phyloP scores from a whole-genome alignment of 2,888 invertebrate genomes.

The Sinhomidia bicolor region DNA sequence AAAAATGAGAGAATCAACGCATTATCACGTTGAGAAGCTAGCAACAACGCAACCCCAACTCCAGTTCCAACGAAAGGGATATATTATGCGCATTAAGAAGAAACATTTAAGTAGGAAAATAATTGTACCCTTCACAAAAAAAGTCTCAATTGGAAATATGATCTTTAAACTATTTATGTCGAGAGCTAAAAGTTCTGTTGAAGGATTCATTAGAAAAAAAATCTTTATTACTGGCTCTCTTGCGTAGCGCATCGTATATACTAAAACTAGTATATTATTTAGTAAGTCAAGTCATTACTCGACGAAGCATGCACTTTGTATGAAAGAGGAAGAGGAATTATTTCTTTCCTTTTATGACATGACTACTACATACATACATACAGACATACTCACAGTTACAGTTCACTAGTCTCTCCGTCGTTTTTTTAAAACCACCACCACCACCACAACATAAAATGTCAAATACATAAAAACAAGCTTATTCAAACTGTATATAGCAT shows the following conservation, averaged over 20 bases:
- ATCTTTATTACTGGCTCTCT: neutral
- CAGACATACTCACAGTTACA: neutral
- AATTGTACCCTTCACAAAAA: neutral
- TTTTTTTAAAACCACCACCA: no score
- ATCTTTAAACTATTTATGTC: neutral
- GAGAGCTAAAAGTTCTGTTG: neutral
- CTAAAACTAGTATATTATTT: neutral
- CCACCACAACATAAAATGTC: constrained; percentile 12
- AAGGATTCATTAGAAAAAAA: neutral
- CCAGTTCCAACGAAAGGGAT: neutral
- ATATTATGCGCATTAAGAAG: neutral
- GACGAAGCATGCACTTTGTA: neutral
- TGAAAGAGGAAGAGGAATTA: neutral
- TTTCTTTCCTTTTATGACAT: constrained; percentile 19
- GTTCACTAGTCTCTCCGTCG: neutral
- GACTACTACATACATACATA: neutral
- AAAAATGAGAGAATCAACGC: neutral
- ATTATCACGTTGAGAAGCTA: neutral
- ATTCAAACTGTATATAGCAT: neutral
- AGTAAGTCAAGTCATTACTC: neutral
- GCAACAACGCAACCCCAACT: neutral
- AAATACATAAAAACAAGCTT: neutral
- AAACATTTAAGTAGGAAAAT: neutral
- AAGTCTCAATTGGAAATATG: neutral
- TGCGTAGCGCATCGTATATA: neutral